Base-by-base conservation (phyloP, 2,797 vertebrate genomes). In the Gymnopithys bicolor region DNA sequence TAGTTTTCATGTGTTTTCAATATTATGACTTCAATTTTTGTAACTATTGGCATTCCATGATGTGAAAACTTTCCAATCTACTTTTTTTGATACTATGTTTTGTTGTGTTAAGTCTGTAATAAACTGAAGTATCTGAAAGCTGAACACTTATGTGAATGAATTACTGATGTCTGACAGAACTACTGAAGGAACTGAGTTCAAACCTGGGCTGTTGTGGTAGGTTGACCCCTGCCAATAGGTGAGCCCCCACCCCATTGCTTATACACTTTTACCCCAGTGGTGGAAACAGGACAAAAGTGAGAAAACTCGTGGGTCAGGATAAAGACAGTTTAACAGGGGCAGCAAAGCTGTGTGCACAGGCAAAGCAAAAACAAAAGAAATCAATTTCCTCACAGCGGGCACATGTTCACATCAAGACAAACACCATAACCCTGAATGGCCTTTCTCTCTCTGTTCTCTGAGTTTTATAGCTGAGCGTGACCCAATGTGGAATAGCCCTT, bases 111-210 rank as follows among this genome's bases (percentile, higher is more conserved):
- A 77, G 28, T 76, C 35, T 68, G 7, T 83, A 88, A 94, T 95
- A 95, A 96, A 93, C 68, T 84, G 67, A 33, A 77, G 39, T 83
- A 68, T 79, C 51, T 80, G 77, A 78, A 93, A 92, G 41, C 68
- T 25, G 32, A 87, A 35, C 25, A 48, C 13, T 1, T 7, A 14
- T 55, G 22, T 83, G 71, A 70, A 43, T 35, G 3, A 46, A n/a
- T 58, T 60, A 19, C 22, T 83, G 14, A 89, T 93, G 35, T 78
- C 11, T 75, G 56, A 56, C 28, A 48, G 48, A 32, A 17, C 45
- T 73, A 3, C 25, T 69, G 2, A 33, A 68, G 48, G 27, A 35
- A 45, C 35, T 2, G 48, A 63, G 49, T 73, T 66, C 41, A 67
- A 8, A 19, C 32, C 5, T 5, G 4, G 25, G 16, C 13, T 71